Evolutionary conservation across 2,797 vertebrate species (phyloP), one percentile per base, ranked within the genome.

Genomic region (Melanotaenia nigrans): DNA sequence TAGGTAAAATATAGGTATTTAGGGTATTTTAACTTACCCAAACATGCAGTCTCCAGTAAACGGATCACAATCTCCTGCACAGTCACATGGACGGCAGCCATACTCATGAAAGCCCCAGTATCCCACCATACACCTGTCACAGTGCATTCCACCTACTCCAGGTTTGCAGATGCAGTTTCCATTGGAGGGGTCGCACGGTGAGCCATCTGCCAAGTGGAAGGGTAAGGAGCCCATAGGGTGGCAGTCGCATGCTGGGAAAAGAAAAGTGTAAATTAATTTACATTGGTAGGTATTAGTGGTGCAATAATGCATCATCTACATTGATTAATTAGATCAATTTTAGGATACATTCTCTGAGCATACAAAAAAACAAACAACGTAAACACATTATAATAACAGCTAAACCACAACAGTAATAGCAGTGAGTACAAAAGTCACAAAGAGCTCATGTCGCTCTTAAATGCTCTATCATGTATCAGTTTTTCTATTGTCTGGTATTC

Each of bases 21-120:
- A 11, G 4, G 53, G 11, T 45, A 11, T 18, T 45, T 63, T 35
- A 3, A 72, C 90, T 95, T 85, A 97, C 97, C 95, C 94, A 73
- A 78, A 92, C 90, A 77, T 90, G 71, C 97, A 99, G 91, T 97
- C 95, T 1, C 98, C 97, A 0, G 95, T 98, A 71, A 85, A 94
- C 0, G 97, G 94, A 83, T 99, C 96, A 0, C 98, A 99, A 91
- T 93, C 96, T 55, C 95, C 96, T 0, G 96, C 95, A 0, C 98
- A 99, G 87, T 96, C 94, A 18, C 97, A 99, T 1, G 97, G 96
- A 5, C 90, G 94, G 90, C 98, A 99, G 90, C 97, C 97, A 0
- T 97, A 96, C n/a, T 95, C 87, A 3, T 96, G 90, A 2, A 99
- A 97, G 68, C 97, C 97, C 97, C 97, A 99, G 90, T 98, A 99